Conservation (phyloP, 2,888 invertebrate genomes). For the Noctua pronuba region DNA sequence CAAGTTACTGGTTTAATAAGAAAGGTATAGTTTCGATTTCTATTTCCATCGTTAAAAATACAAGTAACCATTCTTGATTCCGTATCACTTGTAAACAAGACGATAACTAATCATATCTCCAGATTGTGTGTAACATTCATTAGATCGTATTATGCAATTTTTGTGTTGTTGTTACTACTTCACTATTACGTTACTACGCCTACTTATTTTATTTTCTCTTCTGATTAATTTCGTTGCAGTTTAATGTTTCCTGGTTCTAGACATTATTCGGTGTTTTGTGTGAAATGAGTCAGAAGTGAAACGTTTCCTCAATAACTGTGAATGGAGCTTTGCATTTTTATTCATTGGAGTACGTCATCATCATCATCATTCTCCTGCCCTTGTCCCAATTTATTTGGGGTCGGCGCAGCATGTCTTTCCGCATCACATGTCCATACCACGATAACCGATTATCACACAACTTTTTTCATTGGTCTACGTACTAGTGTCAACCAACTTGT, state of each 20-base stretch:
- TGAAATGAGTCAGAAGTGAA: background rate
- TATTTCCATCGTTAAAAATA: background rate
- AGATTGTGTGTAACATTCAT: slow-evolving; percentile 17
- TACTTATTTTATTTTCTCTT: slow-evolving; percentile 6
- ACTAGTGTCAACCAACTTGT: background rate
- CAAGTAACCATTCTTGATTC: background rate
- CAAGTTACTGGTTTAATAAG: background rate
- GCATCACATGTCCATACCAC: no score
- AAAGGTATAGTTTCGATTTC: background rate
- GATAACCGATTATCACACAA: background rate
- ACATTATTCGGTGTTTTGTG: background rate
- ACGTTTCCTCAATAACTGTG: no score
- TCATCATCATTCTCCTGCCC: no score
- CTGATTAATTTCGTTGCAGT: slow-evolving; percentile 1
- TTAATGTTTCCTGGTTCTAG: slow-evolving; percentile 13
- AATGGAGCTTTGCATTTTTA: background rate
- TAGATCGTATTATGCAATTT: slow-evolving; percentile 30
- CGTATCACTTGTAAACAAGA: slow-evolving; percentile 20
- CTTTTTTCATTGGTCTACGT: background rate
- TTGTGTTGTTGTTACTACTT: slow-evolving; percentile 14
- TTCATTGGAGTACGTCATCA: background rate
- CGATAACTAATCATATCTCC: background rate
- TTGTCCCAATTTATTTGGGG: no score
- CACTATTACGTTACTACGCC: slow-evolving; percentile 12
- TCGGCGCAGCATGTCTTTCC: no score